Percentiles rank a stretch among this genome's conserved stretches.
phyloP scores from a whole-genome alignment of 2,113 vertebrate genomes.

The Corythornis madagascariensis region DNA sequence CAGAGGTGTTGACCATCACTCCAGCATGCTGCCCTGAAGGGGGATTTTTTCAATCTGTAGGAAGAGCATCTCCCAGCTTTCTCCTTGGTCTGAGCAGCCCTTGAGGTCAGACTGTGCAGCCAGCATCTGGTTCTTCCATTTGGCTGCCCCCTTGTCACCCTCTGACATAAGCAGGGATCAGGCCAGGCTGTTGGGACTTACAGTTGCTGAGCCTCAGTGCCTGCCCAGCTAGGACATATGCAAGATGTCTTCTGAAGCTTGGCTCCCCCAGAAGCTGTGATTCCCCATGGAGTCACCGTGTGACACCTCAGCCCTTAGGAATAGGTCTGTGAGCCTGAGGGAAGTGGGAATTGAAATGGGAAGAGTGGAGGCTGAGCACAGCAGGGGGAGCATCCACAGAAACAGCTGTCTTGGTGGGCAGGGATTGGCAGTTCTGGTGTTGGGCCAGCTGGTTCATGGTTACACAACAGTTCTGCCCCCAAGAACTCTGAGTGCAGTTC shows the following conservation, averaged over 20 bases:
- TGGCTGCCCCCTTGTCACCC: neutral
- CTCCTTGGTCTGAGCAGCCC: neutral
- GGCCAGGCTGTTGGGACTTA: neutral
- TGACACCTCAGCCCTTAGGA: neutral
- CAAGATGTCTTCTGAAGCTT: neutral
- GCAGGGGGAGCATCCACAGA: neutral
- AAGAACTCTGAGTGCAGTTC: neutral
- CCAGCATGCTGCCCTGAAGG: neutral
- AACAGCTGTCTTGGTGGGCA: neutral
- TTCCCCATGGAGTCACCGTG: neutral
- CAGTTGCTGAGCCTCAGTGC: neutral
- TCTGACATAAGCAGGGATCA: neutral
- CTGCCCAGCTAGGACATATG: neutral
- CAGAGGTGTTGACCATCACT: neutral
- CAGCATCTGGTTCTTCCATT: neutral
- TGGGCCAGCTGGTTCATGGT: neutral
- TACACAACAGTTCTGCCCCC: neutral
- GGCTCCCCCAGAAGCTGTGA: neutral
- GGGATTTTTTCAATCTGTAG: neutral
- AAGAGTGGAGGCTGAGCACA: neutral
- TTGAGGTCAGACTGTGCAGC: neutral
- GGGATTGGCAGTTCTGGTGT: neutral
- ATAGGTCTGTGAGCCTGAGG: neutral
- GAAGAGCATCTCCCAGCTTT: neutral
- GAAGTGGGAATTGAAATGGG: neutral